Evolutionary conservation across 2,888 invertebrate genomes (phyloP).

Genomic region (Perizoma affinitatum): DNA sequence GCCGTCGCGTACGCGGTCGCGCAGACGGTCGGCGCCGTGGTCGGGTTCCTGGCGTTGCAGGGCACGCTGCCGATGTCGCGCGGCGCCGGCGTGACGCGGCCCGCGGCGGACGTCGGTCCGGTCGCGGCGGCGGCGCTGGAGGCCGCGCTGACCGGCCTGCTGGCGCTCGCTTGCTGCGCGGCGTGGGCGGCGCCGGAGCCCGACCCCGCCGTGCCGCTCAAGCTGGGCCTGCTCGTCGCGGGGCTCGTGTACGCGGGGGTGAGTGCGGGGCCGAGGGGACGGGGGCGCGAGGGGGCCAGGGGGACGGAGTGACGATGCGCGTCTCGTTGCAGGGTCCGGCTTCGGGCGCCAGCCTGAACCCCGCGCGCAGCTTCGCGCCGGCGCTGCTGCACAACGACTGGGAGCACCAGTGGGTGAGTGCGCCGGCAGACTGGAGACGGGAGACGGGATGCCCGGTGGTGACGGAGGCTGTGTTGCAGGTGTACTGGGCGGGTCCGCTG

Average conservation of each 20-base stretch:
- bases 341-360: conserved; percentile 89
- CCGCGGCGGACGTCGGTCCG: conserved; percentile 43
- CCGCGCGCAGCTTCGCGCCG: conserved; percentile 88
- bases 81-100: conserved; percentile 44
- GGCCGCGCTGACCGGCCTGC: conserved; percentile 58
- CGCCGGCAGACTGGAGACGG: background rate
- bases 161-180: conserved; percentile 61
- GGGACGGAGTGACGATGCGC: background rate
- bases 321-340: conserved; percentile 79
- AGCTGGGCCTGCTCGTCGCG: conserved; percentile 67
- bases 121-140: conserved; percentile 49
- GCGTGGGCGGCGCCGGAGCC: conserved; percentile 61
- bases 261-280: conserved; percentile 50
- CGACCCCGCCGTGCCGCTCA: conserved; percentile 63
- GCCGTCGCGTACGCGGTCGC: conserved; percentile 58
- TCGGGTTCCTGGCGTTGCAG: conserved; percentile 58
- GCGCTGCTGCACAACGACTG: conserved; percentile 87
- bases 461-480: conserved; percentile 64
- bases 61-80: conserved; percentile 29
- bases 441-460: background rate
- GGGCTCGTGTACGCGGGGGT: conserved; percentile 72
- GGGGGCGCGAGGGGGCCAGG: background rate
- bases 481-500: conserved; percentile 79
- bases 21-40: conserved; percentile 60
- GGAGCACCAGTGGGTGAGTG: conserved; percentile 86